A percentile compares a stretch with the other conserved stretches of the same genome.
These are phyloP conservation scores for Sclerodermus sp. DNA, from an alignment of 2,888 invertebrate genomes.

Conservation along the genomic window DNA sequence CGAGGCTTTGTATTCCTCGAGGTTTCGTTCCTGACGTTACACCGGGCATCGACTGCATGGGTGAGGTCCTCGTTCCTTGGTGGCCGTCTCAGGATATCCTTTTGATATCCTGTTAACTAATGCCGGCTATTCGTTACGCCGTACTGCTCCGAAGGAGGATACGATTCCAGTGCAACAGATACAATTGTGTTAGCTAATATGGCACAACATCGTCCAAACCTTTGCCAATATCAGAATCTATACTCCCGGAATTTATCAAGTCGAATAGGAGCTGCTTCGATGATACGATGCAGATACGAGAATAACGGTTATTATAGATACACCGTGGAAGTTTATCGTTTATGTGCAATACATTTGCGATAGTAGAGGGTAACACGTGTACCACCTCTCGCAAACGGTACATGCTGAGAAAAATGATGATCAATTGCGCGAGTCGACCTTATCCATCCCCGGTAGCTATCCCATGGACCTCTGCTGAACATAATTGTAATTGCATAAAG, in stretches of 20 bases:
- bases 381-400: too few species aligned
- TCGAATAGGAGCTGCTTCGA: too few species aligned
- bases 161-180: slow-evolving; percentile 41
- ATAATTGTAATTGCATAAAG: not conserved
- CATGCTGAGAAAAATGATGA: too few species aligned
- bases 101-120: slow-evolving; percentile 59
- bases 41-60: slow-evolving; percentile 48
- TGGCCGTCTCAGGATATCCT: slow-evolving; percentile 55
- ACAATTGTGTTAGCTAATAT: slow-evolving; percentile 5
- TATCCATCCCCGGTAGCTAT: too few species aligned
- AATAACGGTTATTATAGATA: too few species aligned
- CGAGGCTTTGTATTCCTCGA: slow-evolving; percentile 54
- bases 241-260: not conserved
- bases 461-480: not conserved
- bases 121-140: slow-evolving; percentile 56
- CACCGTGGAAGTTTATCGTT: too few species aligned
- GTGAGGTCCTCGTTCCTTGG: slow-evolving; percentile 53
- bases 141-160: slow-evolving; percentile 37
- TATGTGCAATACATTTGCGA: too few species aligned
- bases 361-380: too few species aligned
- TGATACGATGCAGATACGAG: too few species aligned
- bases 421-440: too few species aligned
- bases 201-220: not conserved
- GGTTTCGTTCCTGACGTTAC: slow-evolving; percentile 40
- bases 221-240: not conserved